Conservation (phyloP, 2,888 invertebrate species). For the Nineta flava region DNA sequence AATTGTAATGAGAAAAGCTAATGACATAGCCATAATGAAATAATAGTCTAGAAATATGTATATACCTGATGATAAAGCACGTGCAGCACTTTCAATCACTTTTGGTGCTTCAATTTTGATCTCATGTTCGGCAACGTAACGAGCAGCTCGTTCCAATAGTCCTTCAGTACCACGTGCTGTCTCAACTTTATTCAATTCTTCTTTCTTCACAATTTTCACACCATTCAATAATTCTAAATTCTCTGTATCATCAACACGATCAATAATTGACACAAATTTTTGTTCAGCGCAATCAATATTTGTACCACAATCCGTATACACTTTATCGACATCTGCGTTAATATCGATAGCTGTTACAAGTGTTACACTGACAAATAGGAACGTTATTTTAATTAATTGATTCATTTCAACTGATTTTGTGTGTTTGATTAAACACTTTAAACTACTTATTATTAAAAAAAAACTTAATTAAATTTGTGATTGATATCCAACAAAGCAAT, state of each 20-base stretch:
- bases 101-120: constrained; percentile 28
- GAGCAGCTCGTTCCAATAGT: constrained; percentile 30
- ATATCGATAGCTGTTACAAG: no score
- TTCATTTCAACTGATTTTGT: not conserved
- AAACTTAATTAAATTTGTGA: not conserved
- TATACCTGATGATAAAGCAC: constrained; percentile 15
- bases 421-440: not conserved
- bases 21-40: no score
- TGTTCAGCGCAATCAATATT: constrained; percentile 24
- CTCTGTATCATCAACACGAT: constrained; percentile 28
- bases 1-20: no score
- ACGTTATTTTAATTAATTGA: not conserved
- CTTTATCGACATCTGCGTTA: constrained; percentile 10
- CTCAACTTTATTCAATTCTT: constrained; percentile 14
- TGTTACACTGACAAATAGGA: no score
- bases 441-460: not conserved
- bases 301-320: constrained; percentile 18
- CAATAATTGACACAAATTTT: constrained; percentile 29
- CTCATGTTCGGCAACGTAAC: constrained; percentile 31
- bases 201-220: constrained; percentile 22
- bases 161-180: constrained; percentile 19
- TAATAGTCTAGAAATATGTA: no score
- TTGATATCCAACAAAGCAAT: not conserved
- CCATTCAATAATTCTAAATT: constrained; percentile 28
- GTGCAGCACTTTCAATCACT: constrained; percentile 22